Base-by-base conservation (phyloP, 2,888 invertebrate species). In the Tupiocoris notatus region DNA sequence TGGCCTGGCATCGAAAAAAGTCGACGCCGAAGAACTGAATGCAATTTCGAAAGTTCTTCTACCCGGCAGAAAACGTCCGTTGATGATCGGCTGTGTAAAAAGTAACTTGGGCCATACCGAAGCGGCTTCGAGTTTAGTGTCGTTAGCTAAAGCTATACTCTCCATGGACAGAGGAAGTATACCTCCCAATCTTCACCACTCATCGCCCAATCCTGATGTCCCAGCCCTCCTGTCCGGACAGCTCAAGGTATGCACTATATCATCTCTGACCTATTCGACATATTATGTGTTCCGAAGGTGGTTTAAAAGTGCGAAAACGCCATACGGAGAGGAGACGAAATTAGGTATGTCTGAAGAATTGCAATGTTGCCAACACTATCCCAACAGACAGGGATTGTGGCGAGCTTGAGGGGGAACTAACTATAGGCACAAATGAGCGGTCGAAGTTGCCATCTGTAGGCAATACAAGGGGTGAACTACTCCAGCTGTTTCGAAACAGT, bases 21-120 rank as follows among this genome's bases (percentile, higher is more conserved):
- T 78, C 22, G 81, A 81, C 23, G 66, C 73, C 2, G 66, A 78
- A 57, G 81, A 81, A 57, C 64, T 80, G 20, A 80, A 79, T 18
- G 70, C 77, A 54, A 12, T 80, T 1, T 68, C 77, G 7, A 77
- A 80, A 16, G 75, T 80, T 1, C 76, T 77, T 3, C 67, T 77
- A 64, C 59, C 57, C 1, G 6, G 23, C 12, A 56, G 75, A 18
- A 12, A 25, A 1, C 85, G 85, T 25, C 95, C 97, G 7, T 87
- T 99, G 66, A 85, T 96, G 61, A 90, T 98, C 82, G 98, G 98
- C 20, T 97, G 97, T 0, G 94, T 97, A 0, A 98, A 98, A 84
- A 96, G 96, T 23, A 98, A 98, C 85, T 96, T 98, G 95, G 98
- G 98, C 1, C 98, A 98, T 84, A 91, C 96, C 1, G 98, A 98